Evolutionary conservation across 2,113 vertebrate species (phyloP).

Genomic region (Oenanthe oenanthe): DNA sequence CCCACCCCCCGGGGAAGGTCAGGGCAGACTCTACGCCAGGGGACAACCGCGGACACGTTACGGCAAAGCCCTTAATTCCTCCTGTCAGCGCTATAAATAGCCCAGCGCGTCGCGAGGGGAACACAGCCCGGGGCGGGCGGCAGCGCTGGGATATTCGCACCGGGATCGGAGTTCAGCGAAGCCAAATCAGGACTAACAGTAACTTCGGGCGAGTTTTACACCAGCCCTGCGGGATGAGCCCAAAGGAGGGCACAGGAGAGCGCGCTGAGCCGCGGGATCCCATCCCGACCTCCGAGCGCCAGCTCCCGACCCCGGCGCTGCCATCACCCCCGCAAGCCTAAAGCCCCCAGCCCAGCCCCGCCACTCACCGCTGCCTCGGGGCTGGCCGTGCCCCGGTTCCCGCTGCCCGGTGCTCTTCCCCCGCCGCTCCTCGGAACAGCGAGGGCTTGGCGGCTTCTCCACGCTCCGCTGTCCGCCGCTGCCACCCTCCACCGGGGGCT

Average conservation of each 20-base stretch:
- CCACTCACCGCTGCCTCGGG: neutral
- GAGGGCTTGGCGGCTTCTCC: slow-evolving; percentile 10
- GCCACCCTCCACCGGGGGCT: neutral
- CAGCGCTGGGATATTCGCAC: neutral
- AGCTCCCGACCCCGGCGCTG: too few relatives aligned
- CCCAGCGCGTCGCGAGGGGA: neutral
- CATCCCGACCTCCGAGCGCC: neutral
- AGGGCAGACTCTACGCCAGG: neutral
- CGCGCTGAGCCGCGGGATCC: neutral
- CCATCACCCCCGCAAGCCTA: neutral
- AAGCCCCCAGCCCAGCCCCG: neutral
- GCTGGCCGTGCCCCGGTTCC: neutral
- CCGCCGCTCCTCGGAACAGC: slow-evolving; percentile 25
- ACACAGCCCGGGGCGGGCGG: neutral
- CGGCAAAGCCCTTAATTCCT: neutral
- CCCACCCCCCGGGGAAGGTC: neutral
- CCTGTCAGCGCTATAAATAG: neutral
- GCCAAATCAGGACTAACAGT: neutral
- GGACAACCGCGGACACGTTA: neutral
- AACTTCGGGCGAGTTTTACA: neutral
- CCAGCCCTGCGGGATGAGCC: neutral
- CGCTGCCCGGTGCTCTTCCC: neutral
- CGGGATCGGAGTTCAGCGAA: neutral
- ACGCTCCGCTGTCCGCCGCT: neutral
- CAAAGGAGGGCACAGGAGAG: neutral